phyloP scores from a whole-genome alignment of 2,888 invertebrate species.

The Fragum sueziense region DNA sequence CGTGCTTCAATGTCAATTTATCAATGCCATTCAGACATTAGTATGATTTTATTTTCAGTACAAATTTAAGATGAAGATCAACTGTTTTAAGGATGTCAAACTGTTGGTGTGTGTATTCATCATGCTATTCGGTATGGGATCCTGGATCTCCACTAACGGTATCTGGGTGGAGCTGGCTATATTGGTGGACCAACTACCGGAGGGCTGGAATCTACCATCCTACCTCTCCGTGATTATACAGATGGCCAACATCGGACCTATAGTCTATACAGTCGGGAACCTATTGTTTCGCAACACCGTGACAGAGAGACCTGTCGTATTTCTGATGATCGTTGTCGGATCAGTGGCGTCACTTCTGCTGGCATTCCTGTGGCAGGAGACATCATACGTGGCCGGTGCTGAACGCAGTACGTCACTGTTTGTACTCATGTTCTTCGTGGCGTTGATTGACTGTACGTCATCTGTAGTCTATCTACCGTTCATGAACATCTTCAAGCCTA shows the following conservation, averaged over 20 bases:
- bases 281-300: conserved; percentile 40
- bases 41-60: not conserved
- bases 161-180: conserved; percentile 95
- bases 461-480: conserved; percentile 94
- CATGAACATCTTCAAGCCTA: conserved; percentile 87
- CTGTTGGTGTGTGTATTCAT: conserved; percentile 84
- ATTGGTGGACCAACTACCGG: conserved; percentile 91
- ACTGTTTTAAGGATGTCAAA: conserved; percentile 58
- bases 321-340: conserved; percentile 83
- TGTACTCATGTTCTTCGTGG: conserved; percentile 87
- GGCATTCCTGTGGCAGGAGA: conserved; percentile 84
- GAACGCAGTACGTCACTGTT: conserved; percentile 84
- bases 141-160: conserved; percentile 95
- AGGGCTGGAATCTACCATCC: conserved; percentile 93
- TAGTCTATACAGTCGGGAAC: conserved; percentile 80
- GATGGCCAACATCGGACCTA: conserved; percentile 91
- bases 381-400: conserved; percentile 83
- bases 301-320: conserved; percentile 82
- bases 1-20: no score
- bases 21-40: no score
- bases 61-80: not conserved
- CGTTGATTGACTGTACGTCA: conserved; percentile 91
- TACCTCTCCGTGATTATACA: conserved; percentile 92
- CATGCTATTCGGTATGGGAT: conserved; percentile 87
- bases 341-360: conserved; percentile 82